These are phyloP conservation scores for Danaus chrysippus DNA, from an alignment of 2,888 invertebrate genomes.

Conservation along the genomic window DNA sequence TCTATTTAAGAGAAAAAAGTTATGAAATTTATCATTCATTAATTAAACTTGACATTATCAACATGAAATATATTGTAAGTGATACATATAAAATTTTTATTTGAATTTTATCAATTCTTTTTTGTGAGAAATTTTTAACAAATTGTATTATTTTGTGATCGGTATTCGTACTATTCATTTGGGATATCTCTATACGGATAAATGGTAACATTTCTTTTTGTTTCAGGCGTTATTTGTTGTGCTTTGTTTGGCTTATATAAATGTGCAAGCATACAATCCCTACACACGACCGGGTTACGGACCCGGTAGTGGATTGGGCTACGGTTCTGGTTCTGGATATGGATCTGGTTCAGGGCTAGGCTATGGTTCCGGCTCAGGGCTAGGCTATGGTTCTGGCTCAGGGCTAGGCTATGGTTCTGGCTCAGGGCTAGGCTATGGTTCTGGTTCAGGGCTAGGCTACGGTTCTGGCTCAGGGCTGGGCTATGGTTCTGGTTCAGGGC, in stretches of 20 bases:
- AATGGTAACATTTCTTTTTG: no score
- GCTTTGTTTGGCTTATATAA: background rate
- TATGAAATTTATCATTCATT: no score
- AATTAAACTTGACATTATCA: background rate
- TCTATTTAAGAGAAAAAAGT: no score
- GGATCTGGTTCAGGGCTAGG: background rate
- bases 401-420: background rate
- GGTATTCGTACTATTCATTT: no score
- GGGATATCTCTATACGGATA: no score
- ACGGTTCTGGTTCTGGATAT: background rate
- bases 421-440: background rate
- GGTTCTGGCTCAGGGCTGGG: background rate
- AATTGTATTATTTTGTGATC: no score
- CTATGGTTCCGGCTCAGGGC: background rate
- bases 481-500: background rate
- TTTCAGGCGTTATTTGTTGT: background rate
- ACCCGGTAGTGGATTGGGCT: background rate
- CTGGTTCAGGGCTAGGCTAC: background rate
- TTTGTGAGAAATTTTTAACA: no score
- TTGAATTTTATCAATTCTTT: no score
- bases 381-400: background rate
- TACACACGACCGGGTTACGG: background rate
- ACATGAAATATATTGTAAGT: constrained; percentile 24
- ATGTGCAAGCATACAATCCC: background rate
- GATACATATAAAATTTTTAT: background rate